Percentiles rank a stretch among this genome's conserved stretches.
phyloP scores from a whole-genome alignment of 2,888 invertebrate species.

The Gibbula magus region DNA sequence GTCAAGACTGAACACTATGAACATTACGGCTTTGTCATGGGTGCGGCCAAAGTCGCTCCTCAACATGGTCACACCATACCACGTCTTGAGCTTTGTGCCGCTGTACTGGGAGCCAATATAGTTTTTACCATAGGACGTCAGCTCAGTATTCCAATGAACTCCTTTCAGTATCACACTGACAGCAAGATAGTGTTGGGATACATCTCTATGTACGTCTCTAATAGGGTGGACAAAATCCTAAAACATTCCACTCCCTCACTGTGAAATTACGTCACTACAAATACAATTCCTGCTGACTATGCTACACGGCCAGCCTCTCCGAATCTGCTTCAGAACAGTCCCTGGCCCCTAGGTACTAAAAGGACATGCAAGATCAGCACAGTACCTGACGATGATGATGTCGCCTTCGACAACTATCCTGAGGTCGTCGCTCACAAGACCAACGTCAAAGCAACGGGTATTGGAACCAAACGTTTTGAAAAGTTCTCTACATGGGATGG shows the following conservation, averaged over 20 bases:
- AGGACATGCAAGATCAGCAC: neutral
- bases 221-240: constrained; percentile 30
- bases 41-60: constrained; percentile 30
- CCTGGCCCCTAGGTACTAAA: neutral
- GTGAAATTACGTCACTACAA: constrained; percentile 19
- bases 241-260: constrained; percentile 15
- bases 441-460: neutral
- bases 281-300: neutral
- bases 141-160: neutral
- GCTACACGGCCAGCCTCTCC: neutral
- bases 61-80: constrained; percentile 37
- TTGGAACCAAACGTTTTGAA: neutral
- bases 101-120: constrained; percentile 30
- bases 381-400: neutral
- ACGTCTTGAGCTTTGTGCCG: constrained; percentile 33
- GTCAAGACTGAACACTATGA: neutral
- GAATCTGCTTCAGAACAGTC: neutral
- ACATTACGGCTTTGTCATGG: constrained; percentile 25
- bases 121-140: too few relatives aligned
- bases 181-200: constrained; percentile 38
- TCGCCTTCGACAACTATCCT: neutral
- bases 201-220: constrained; percentile 35
- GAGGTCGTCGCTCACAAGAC: neutral
- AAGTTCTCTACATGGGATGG: constrained; percentile 33
- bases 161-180: constrained; percentile 31